phyloP scores from a whole-genome alignment of 1,140 invertebrate genomes.

The Bombus confusus region DNA sequence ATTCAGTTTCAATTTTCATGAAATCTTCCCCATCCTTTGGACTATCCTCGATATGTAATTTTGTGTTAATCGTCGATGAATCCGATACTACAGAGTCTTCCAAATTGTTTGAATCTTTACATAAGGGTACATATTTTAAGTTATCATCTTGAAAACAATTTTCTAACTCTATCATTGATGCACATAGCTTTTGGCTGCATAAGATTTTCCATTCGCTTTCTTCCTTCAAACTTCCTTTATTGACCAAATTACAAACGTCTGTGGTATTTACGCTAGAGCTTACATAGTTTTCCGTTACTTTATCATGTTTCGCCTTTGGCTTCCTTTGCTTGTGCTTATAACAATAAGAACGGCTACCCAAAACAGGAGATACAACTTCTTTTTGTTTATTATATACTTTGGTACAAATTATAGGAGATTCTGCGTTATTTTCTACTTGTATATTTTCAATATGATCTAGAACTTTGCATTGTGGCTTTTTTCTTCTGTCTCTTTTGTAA shows the following conservation, averaged over 20 bases:
- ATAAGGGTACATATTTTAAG: no score
- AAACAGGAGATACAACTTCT: not conserved
- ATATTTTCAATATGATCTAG: not conserved
- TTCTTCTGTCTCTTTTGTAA: not conserved
- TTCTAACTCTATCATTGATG: not conserved
- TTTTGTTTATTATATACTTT: not conserved
- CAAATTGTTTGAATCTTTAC: not conserved
- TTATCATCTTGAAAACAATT: not conserved
- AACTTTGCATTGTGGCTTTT: not conserved
- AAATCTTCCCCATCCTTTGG: not conserved
- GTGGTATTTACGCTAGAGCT: slow-evolving; percentile 1
- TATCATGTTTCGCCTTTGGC: no score
- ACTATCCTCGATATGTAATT: slow-evolving; percentile 16
- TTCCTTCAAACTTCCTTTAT: not conserved
- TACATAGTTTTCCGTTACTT: no score
- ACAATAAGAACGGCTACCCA: not conserved
- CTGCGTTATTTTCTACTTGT: not conserved
- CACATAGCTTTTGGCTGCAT: not conserved
- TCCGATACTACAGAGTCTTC: not conserved
- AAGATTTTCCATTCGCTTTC: not conserved
- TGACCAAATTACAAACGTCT: no score
- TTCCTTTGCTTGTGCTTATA: not conserved
- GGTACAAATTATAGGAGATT: not conserved
- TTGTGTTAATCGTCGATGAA: not conserved
- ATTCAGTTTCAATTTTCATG: slow-evolving; percentile 31